Evolutionary conservation across 2,888 invertebrate species (phyloP).

Genomic region (Ferrisia virgata): DNA sequence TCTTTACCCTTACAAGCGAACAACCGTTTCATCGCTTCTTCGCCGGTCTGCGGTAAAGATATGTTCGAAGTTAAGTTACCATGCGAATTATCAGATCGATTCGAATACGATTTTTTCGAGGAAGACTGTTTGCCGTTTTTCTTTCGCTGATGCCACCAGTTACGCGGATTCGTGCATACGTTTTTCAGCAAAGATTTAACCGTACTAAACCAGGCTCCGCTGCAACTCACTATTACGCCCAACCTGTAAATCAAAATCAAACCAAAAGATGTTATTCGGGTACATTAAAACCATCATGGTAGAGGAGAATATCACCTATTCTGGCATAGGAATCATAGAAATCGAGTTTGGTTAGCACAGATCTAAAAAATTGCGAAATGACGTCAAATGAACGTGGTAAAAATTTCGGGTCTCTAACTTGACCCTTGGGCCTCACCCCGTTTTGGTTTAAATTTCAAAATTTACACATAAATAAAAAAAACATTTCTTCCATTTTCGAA

Average conservation of each 20-base stretch:
- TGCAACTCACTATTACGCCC: slow-evolving; percentile 36
- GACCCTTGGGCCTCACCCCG: no score
- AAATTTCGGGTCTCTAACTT: no score
- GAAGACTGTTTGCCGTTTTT: slow-evolving; percentile 35
- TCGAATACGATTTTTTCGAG: slow-evolving; percentile 30
- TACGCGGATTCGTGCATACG: slow-evolving; percentile 39
- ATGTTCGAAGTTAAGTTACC: slow-evolving; percentile 65
- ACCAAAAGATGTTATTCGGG: neutral
- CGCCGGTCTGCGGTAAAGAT: slow-evolving; percentile 81
- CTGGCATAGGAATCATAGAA: no score
- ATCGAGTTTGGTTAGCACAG: no score
- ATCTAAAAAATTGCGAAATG: no score
- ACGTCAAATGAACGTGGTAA: no score
- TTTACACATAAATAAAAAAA: no score
- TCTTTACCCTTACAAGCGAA: slow-evolving; percentile 93
- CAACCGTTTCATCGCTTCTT: slow-evolving; percentile 90
- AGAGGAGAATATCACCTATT: neutral
- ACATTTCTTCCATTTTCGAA: no score
- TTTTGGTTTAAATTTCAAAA: no score
- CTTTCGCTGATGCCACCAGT: slow-evolving; percentile 44
- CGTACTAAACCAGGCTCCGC: slow-evolving; percentile 42
- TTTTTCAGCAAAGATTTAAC: slow-evolving; percentile 35
- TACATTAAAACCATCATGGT: neutral
- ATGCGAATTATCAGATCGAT: slow-evolving; percentile 39
- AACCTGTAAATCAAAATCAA: slow-evolving; percentile 10